A percentile compares a stretch with the other conserved stretches of the same genome.
Evolutionary conservation across 2,113 vertebrate genomes (phyloP).

Genomic region (Eretmochelys imbricata): DNA sequence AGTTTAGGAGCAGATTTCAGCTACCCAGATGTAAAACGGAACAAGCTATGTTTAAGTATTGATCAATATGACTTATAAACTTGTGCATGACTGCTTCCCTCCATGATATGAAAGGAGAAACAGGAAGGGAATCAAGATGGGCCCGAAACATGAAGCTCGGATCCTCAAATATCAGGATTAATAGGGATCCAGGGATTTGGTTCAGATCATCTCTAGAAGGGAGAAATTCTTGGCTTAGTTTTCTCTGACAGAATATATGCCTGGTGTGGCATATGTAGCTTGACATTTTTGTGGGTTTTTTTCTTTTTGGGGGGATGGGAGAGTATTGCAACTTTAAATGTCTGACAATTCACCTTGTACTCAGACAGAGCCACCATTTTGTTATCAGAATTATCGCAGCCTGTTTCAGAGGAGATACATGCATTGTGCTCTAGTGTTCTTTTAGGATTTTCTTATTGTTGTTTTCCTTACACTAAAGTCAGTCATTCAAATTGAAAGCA

Average conservation of each 20-base stretch:
- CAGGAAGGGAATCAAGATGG: background rate
- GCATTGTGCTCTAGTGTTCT: background rate
- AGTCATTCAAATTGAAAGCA: background rate
- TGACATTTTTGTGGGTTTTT: background rate
- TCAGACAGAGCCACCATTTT: background rate
- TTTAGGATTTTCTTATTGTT: background rate
- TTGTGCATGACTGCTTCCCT: background rate
- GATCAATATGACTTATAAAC: background rate
- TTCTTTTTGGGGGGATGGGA: background rate
- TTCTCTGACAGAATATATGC: background rate
- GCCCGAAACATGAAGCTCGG: background rate
- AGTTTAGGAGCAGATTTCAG: background rate
- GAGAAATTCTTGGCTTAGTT: background rate
- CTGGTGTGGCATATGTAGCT: background rate
- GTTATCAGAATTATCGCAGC: background rate
- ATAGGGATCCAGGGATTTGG: background rate
- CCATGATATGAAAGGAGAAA: background rate
- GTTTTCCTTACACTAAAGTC: background rate
- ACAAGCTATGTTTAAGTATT: background rate
- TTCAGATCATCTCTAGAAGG: background rate
- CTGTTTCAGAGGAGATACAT: background rate
- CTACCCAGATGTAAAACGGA: background rate
- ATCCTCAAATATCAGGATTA: background rate
- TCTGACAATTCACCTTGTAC: background rate
- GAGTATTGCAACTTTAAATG: background rate